These are phyloP conservation scores for Chrysotoxum bicinctum DNA, from an alignment of 2,888 invertebrate genomes.

Conservation along the genomic window DNA sequence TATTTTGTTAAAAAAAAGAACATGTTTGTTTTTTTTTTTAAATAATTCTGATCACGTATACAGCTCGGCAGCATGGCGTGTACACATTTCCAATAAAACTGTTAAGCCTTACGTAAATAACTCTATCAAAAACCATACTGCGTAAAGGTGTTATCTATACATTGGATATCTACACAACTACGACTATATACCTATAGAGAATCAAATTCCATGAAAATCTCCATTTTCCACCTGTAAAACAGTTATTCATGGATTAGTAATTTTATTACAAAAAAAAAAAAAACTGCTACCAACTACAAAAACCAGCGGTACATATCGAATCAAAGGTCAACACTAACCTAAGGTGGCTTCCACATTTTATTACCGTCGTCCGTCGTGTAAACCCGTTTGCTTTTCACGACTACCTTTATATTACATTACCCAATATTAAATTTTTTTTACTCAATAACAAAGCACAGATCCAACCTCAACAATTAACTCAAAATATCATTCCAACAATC, in stretches of 20 bases:
- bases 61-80: background rate
- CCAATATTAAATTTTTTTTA: slow-evolving; percentile 23
- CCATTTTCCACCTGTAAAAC: slow-evolving; percentile 36
- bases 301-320: slow-evolving; percentile 50
- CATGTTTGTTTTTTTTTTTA: background rate
- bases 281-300: background rate
- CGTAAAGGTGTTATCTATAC: background rate
- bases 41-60: background rate
- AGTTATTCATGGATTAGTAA: background rate
- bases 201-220: slow-evolving; percentile 51
- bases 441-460: slow-evolving; percentile 35
- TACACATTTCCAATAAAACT: background rate
- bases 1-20: too few species aligned
- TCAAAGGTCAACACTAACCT: slow-evolving; percentile 58
- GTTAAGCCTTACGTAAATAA: background rate
- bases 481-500: slow-evolving; percentile 41
- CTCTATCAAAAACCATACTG: background rate
- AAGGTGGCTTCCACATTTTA: slow-evolving; percentile 58
- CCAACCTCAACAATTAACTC: slow-evolving; percentile 13
- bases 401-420: slow-evolving; percentile 11
- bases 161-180: background rate
- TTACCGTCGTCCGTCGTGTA: slow-evolving; percentile 1
- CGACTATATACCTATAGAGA: background rate
- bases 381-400: background rate
- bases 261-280: background rate